phyloP scores from a whole-genome alignment of 1,140 invertebrate species.

The Zaprionus nigranus region DNA sequence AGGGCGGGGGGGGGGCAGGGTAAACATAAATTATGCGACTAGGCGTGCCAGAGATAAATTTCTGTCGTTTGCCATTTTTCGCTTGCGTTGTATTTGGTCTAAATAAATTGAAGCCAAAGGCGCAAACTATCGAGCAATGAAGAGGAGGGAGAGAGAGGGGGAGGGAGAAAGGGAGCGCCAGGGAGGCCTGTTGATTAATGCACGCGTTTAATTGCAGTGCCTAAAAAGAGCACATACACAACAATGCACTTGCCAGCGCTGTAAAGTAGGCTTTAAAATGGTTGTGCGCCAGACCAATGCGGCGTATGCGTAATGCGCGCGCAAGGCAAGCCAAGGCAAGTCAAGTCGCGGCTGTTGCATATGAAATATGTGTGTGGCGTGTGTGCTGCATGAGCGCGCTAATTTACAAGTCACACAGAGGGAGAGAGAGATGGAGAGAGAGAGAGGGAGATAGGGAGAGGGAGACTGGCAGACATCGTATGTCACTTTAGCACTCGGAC shows the following conservation, averaged over 20 bases:
- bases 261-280: constrained; percentile 23
- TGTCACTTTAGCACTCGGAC: constrained; percentile 31
- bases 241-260: constrained; percentile 10
- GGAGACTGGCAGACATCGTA: constrained; percentile 36
- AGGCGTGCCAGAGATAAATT: constrained; percentile 80
- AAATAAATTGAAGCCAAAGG: constrained; percentile 75
- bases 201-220: constrained; percentile 66
- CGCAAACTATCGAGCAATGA: constrained; percentile 47
- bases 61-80: constrained; percentile 81
- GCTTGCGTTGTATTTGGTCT: constrained; percentile 78
- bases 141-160: not conserved
- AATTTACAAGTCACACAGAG: constrained; percentile 41
- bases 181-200: constrained; percentile 74
- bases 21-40: constrained; percentile 80
- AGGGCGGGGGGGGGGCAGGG: too few relatives aligned
- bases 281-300: not conserved
- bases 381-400: constrained; percentile 32
- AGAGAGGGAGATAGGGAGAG: not conserved
- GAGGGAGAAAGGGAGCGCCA: not conserved
- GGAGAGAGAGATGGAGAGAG: not conserved
- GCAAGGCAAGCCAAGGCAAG: constrained; percentile 27
- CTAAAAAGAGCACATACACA: constrained; percentile 4
- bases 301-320: constrained; percentile 32
- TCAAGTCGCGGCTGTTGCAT: constrained; percentile 33
- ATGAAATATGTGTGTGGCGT: constrained; percentile 38